phyloP scores from a whole-genome alignment of 2,113 vertebrate genomes.

The Plecotus auritus region DNA sequence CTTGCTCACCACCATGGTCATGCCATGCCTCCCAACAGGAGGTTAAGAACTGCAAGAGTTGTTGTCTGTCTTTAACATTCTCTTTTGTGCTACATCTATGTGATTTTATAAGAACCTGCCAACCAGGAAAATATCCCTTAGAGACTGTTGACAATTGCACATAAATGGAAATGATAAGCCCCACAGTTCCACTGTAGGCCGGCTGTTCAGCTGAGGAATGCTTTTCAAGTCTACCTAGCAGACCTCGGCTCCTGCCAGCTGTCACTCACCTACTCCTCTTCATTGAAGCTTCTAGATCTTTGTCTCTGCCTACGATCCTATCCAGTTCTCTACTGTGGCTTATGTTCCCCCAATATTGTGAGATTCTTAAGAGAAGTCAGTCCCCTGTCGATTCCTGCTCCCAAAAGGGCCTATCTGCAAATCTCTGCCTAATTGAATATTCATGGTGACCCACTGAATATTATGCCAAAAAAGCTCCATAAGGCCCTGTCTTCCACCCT shows the following conservation, averaged over 20 bases:
- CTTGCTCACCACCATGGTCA: accelerated
- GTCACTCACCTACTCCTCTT: conserved; percentile 4
- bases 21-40: accelerated
- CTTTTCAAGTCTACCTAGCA: not conserved
- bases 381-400: not conserved
- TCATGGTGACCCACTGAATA: conserved; percentile 55
- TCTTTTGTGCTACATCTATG: not conserved
- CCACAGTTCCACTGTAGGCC: not conserved
- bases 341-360: not conserved
- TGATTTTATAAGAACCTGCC: conserved; percentile 1
- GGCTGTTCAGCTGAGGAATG: not conserved
- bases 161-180: not conserved
- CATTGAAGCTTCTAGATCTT: not conserved
- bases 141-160: not conserved
- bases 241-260: not conserved
- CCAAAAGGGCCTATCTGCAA: not conserved
- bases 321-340: not conserved
- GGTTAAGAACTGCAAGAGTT: not conserved
- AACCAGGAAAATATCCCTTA: not conserved
- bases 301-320: not conserved
- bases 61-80: not conserved
- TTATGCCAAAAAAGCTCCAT: not conserved
- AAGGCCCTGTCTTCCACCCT: not conserved
- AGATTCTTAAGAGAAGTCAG: conserved; percentile 8
- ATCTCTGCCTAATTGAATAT: conserved; percentile 56